Evolutionary conservation across 2,888 invertebrate genomes (phyloP).

Genomic region (Tortricodes alternella): DNA sequence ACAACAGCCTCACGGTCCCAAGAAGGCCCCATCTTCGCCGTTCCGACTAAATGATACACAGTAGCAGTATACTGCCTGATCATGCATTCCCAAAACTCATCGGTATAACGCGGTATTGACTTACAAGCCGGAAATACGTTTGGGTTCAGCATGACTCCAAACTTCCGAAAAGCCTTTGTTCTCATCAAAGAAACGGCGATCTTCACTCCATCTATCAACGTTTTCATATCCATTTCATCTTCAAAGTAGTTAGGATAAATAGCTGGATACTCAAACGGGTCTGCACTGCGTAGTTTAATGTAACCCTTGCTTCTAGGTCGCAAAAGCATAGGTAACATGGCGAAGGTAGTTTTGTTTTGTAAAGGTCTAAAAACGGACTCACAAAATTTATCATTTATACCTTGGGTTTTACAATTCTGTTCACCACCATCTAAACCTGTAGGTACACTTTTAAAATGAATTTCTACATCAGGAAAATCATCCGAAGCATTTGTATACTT

Average conservation of each 20-base stretch:
- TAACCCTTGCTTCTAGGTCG: conserved; percentile 80
- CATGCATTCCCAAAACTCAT: conserved; percentile 94
- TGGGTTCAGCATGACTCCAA: conserved; percentile 87
- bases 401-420: conserved; percentile 44
- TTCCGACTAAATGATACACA: conserved; percentile 93
- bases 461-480: conserved; percentile 56
- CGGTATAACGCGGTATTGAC: conserved; percentile 86
- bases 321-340: conserved; percentile 58
- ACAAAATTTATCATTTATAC: conserved; percentile 88
- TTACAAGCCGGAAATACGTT: conserved; percentile 90
- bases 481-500: conserved; percentile 67
- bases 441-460: conserved; percentile 54
- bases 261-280: conserved; percentile 83
- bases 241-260: conserved; percentile 85
- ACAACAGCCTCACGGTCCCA: conserved; percentile 93
- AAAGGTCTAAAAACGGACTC: conserved; percentile 47
- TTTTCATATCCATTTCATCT: conserved; percentile 87
- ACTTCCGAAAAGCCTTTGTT: conserved; percentile 89
- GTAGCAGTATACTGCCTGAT: conserved; percentile 91
- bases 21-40: conserved; percentile 94
- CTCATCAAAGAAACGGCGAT: conserved; percentile 90
- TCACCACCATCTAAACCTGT: conserved; percentile 42
- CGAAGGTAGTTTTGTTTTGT: conserved; percentile 50
- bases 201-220: conserved; percentile 92
- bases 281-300: conserved; percentile 76